These are phyloP conservation scores for Panzeria rudis DNA, from an alignment of 2,888 invertebrate genomes.

Conservation along the genomic window DNA sequence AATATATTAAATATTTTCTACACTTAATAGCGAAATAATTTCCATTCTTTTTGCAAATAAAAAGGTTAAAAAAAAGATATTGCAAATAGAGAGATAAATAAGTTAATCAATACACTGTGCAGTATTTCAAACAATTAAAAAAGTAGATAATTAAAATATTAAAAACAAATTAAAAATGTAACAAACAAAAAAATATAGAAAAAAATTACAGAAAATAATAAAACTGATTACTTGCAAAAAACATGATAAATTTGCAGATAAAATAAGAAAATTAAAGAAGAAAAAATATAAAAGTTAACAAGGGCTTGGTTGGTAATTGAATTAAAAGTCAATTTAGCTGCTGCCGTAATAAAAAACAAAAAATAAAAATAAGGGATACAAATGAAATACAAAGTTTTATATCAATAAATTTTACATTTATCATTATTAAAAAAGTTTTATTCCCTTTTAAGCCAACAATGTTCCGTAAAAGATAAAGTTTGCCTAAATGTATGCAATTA, in stretches of 20 bases:
- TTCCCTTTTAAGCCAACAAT: not conserved
- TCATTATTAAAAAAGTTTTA: not conserved
- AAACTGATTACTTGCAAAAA: not conserved
- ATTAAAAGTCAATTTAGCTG: not conserved
- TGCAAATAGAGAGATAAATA: not conserved
- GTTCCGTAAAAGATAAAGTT: not conserved
- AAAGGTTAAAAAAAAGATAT: not conserved
- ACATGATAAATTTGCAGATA: not conserved
- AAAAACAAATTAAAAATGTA: conserved; percentile 54
- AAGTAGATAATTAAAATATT: conserved; percentile 62
- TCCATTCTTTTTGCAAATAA: not conserved
- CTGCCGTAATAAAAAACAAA: not conserved
- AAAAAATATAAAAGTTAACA: not conserved
- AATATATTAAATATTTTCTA: conserved; percentile 20
- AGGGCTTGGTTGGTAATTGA: not conserved
- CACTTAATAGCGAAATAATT: conserved; percentile 54
- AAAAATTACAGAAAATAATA: not conserved
- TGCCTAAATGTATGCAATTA: conserved; percentile 25
- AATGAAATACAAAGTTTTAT: not conserved
- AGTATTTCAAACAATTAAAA: conserved; percentile 12
- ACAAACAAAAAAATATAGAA: not conserved
- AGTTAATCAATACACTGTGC: not conserved
- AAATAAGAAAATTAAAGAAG: not conserved
- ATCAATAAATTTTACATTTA: not conserved
- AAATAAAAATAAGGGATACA: not conserved